A percentile compares a stretch with the other conserved stretches of the same genome.
phyloP scores from a whole-genome alignment of 2,888 invertebrate species.

The Stenotaenia linearis region DNA sequence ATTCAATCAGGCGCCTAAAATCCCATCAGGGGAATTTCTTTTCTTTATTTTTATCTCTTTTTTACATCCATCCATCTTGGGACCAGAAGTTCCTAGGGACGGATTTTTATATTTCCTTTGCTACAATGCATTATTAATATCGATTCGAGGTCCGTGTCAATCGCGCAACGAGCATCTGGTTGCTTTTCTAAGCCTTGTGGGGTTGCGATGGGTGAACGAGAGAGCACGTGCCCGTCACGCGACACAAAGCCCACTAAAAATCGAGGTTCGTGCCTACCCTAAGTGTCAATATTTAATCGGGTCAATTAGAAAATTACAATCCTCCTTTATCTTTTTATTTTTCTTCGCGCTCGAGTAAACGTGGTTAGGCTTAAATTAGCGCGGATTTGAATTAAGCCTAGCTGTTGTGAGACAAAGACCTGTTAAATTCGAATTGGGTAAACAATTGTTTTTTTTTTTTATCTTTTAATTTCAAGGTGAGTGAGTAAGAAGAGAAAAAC shows the following conservation, averaged over 20 bases:
- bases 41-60: neutral
- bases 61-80: neutral
- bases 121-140: neutral
- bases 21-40: neutral
- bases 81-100: neutral
- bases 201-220: neutral
- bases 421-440: neutral
- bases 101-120: neutral
- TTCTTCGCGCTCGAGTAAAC: no score
- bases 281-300: conserved; percentile 2
- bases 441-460: neutral
- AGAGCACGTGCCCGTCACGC: conserved; percentile 2
- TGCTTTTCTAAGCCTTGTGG: neutral
- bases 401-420: neutral
- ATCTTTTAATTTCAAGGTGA: neutral
- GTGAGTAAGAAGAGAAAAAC: neutral
- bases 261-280: neutral
- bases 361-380: neutral
- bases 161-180: conserved; percentile 1
- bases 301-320: conserved; percentile 9
- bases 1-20: neutral
- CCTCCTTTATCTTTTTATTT: neutral
- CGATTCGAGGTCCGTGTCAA: neutral
- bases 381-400: neutral
- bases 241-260: conserved; percentile 9